Base-by-base conservation (phyloP, 2,888 invertebrate genomes). In the Tubulanus polymorphus region DNA sequence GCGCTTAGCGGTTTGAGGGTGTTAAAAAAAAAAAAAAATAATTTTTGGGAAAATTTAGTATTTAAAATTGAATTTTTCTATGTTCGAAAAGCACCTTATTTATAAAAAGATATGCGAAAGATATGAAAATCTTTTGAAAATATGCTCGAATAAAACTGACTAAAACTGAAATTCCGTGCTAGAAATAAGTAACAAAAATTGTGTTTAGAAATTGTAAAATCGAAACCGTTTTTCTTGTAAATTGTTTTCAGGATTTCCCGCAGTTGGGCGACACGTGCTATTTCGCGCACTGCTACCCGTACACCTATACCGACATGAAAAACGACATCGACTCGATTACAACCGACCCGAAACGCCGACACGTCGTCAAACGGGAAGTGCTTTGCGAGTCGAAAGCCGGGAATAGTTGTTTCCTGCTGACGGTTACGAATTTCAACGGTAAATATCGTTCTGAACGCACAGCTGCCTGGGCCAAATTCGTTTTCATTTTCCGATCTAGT, bases 281-380 rank as follows among this genome's bases (percentile, higher is more conserved):
- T 61, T 62, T 78, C 57, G 75, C 76, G 5, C 78, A 78, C 63
- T 77, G 78, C 62, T 78, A 77, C 61, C 78, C 78, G 0, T 77
- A 77, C 70, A 74, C 75, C 10, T 78, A 72, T 65, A 75, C 75
- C n/a, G 76, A 78, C 63, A 72, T 78, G 51, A 74, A 72, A 55
- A 69, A 74, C 48, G 76, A 78, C 63, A 64, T 78, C 12, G 76
- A 76, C 54, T 48, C 55, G 8, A 55, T 78, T 3, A 56, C 74
- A 32, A 64, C 70, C 53, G 64, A 70, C 48, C 59, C 66, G 2
- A 66, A 66, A 15, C 60, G 73, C 46, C 63, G 69, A 52, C 61
- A 65, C 48, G 66, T 62, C 53, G 62, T 73, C 48, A 66, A 67
- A 49, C 53, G 75, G 28, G 74, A 77, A 53, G 73, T 76, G 37